Evolutionary conservation across 2,888 invertebrate genomes (phyloP), one percentile per base, ranked within the genome.

Genomic region (Drosophila eohydei): DNA sequence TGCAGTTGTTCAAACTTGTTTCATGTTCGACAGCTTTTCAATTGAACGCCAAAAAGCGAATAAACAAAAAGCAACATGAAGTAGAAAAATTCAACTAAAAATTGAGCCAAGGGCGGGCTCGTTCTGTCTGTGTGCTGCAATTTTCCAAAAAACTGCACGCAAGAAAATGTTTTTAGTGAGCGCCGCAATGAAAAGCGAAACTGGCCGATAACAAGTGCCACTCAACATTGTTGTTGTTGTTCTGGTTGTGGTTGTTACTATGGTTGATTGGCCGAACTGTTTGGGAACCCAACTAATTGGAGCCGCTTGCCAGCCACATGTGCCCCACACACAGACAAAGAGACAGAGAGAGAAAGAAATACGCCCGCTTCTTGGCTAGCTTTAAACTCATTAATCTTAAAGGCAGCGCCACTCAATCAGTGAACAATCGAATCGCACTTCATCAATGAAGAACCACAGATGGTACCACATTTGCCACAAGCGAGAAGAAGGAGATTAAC

Each of bases 41-140:
- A 67, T 52, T 52, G 59, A 44, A 77, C 56, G 38, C 56, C 57
- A 58, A 58, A 58, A 58, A 28, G 28, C n/a, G 2, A 46, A 12
- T 21, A 56, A 56, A n/a, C 32, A 21, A 30, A 21, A 38, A 46
- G 4, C 4, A 52, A 52, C 36, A 52, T 11, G n/a, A 28, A n/a
- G 54, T 30, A 30, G 5, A 28, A 54, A 52, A 54, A 38, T 54
- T 26, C 40, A 55, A 80, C 60, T 60, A 60, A 69, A 75, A 74
- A 77, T 84, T 73, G 77, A 87, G 82, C 85, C 86, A 87, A 87
- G 88, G 86, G 86, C 86, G 86, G 86, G 79, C 86, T 74, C 64
- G 86, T 87, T 87, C 70, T 55, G 55, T 63, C 67, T 61, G 50
- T 67, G 80, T 63, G 80, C 71, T 71, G 80, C 71, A 78, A 81